Conservation (phyloP, 2,113 vertebrate species). For the Nibea albiflora region DNA sequence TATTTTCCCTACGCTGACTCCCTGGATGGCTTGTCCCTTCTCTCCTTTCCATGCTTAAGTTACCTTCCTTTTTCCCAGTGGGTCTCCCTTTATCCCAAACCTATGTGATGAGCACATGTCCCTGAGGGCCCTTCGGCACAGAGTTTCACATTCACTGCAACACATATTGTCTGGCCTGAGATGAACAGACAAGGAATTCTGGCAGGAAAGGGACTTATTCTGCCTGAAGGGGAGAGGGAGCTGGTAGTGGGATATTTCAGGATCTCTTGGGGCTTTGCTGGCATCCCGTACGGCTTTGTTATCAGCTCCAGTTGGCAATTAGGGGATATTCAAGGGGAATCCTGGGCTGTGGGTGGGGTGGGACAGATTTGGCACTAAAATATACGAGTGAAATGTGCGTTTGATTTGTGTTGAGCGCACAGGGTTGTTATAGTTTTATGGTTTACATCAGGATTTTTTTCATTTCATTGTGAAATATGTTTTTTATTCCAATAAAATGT, state of each 20-base stretch:
- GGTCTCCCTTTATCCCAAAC: constrained; percentile 53
- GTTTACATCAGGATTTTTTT: constrained; percentile 21
- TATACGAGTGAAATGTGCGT: constrained; percentile 45
- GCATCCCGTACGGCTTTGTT: constrained; percentile 70
- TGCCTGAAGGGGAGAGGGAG: constrained; percentile 57
- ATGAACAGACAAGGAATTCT: constrained; percentile 72
- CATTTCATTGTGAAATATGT: constrained; percentile 25
- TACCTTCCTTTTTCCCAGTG: constrained; percentile 53
- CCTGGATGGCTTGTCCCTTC: constrained; percentile 40
- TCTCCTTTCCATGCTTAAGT: constrained; percentile 61
- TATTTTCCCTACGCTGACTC: constrained; percentile 48
- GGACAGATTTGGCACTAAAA: constrained; percentile 36
- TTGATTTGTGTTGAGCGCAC: constrained; percentile 52
- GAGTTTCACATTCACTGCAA: constrained; percentile 66
- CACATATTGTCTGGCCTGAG: constrained; percentile 74
- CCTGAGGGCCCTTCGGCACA: constrained; percentile 69
- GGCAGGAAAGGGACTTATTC: constrained; percentile 62
- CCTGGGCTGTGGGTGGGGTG: constrained; percentile 50
- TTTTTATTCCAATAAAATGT: constrained; percentile 25
- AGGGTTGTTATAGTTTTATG: constrained; percentile 16
- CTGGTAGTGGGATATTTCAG: constrained; percentile 66
- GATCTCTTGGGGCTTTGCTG: constrained; percentile 72
- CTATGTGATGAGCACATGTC: constrained; percentile 65
- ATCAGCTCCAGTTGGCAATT: constrained; percentile 67
- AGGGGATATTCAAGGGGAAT: constrained; percentile 59